Evolutionary conservation across 2,888 invertebrate genomes (phyloP), one percentile per base, ranked within the genome.

Genomic region (Neoaliturus tenellus): DNA sequence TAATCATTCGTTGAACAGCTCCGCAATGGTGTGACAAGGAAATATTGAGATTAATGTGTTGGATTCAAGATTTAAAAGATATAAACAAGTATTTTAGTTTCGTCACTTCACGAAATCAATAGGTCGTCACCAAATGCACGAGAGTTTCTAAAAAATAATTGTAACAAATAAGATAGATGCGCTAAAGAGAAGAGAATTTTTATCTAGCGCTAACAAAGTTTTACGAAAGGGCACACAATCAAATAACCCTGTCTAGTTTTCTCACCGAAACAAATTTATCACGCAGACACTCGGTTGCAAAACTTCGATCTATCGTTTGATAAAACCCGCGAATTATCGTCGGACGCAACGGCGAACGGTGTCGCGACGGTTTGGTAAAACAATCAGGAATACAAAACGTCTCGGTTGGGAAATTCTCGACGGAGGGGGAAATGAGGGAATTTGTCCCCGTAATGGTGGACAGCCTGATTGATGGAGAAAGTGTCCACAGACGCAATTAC

Each of bases 391-490:
- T 75, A 75, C 71, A 35, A 71, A 69, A 69, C 69, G n/a, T n/a
- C n/a, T 14, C 69, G 23, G 71, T 71, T 75, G 73, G 28, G 73
- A 75, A 44, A 44, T 75, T 41, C 28, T 2, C 20, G 10, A 39
- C 28, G 48, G 75, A 28, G 75, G 78, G 48, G 48, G 48, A 69
- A 82, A 82, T 71, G 69, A 82, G 82, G 82, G 39, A 82, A 39
- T 82, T 73, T 73, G 35, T 73, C 73, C 33, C 48, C 41, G 82
- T 39, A 71, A 71, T 33, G 71, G 69, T 82, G 82, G 82, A 51
- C 82, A 58, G 71, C 28, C 82, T 82, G 82, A 82, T 82, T 73
- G 69, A 69, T 67, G 41, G 82, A 55, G 71, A 73, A 82, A 82
- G 82, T 82, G 82, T 73, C 41, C 55, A 73, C 73, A 69, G 69